These are phyloP conservation scores for Patella ulyssiponensis DNA, from an alignment of 2,888 invertebrate genomes.

Conservation along the genomic window DNA sequence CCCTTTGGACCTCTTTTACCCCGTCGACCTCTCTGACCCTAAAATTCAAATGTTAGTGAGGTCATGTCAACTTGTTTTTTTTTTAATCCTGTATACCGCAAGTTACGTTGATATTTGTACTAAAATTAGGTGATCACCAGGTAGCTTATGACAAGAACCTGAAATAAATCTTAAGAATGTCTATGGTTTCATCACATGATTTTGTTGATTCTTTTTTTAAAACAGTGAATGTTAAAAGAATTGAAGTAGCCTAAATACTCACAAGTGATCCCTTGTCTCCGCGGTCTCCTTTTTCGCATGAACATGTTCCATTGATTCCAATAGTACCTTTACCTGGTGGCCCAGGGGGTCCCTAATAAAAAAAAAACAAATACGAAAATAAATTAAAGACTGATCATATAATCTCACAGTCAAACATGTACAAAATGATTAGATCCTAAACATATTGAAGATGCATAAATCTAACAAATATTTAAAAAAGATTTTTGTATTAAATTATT, in stretches of 20 bases:
- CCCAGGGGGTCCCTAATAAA: conserved; percentile 76
- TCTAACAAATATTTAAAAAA: neutral
- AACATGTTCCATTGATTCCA: conserved; percentile 50
- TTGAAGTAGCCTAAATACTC: conserved; percentile 15
- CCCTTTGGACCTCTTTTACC: conserved; percentile 94
- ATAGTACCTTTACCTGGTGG: conserved; percentile 76
- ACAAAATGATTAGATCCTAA: neutral
- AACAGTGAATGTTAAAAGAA: no score
- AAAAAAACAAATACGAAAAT: no score
- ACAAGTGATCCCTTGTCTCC: conserved; percentile 91
- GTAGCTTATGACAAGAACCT: no score
- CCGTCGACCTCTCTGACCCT: conserved; percentile 91
- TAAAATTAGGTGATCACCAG: no score
- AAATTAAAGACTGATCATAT: neutral
- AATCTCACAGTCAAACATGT: neutral
- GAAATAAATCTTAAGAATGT: no score
- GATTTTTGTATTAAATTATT: neutral
- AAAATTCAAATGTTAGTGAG: conserved; percentile 49
- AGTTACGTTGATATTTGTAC: no score
- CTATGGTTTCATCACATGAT: no score
- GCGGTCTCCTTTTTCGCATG: conserved; percentile 88
- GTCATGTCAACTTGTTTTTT: no score
- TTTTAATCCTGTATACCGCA: no score
- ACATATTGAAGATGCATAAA: neutral
- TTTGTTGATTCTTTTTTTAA: no score